These are phyloP conservation scores for Acanthisitta chloris DNA, from an alignment of 2,113 vertebrate genomes.

Conservation along the genomic window DNA sequence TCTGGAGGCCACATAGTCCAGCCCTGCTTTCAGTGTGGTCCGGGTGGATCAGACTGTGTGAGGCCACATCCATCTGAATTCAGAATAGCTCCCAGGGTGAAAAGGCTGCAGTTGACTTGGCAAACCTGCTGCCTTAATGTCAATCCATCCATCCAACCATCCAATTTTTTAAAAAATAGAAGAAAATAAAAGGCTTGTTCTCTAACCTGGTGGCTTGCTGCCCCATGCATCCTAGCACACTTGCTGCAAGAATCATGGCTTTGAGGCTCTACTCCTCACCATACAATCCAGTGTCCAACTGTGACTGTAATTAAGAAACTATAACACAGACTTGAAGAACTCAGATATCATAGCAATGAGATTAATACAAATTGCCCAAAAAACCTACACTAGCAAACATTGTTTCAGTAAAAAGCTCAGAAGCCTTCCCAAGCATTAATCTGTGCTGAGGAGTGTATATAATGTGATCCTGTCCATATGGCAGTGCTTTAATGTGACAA, in stretches of 20 bases:
- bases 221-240: background rate
- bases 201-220: accelerated
- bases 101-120: background rate
- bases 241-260: accelerated
- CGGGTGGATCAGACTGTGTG: background rate
- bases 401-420: slow-evolving; percentile 47
- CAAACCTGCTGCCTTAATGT: background rate
- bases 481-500: accelerated
- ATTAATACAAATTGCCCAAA: background rate
- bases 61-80: too few species aligned
- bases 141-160: too few species aligned
- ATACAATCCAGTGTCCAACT: accelerated
- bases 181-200: background rate
- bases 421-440: slow-evolving; percentile 9
- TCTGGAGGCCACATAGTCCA: accelerated
- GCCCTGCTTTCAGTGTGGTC: background rate
- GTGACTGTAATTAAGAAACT: background rate
- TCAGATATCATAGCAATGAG: background rate
- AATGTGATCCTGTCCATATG: background rate
- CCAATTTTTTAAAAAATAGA: too few species aligned
- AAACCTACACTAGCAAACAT: background rate
- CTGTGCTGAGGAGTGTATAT: background rate
- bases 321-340: too few species aligned
- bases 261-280: too few species aligned
- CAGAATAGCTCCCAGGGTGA: background rate